phyloP scores from a whole-genome alignment of 2,113 vertebrate genomes.

The Petaurus breviceps region DNA sequence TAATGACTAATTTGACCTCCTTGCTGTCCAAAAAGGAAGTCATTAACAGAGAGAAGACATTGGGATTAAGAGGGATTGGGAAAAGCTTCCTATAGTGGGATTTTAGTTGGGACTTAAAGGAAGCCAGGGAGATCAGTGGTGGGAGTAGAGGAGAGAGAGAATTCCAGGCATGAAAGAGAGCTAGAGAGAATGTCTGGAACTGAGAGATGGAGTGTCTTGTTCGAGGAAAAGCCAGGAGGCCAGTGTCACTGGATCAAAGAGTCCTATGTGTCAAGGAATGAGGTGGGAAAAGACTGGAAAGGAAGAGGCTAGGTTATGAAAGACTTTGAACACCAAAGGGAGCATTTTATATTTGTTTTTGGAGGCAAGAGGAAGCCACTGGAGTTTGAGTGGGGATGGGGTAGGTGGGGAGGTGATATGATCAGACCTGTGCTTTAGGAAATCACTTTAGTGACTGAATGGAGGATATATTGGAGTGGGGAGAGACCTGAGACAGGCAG shows the following conservation, averaged over 20 bases:
- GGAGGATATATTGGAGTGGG: neutral
- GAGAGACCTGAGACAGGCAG: neutral
- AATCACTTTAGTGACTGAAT: neutral
- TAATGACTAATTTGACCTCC: no score
- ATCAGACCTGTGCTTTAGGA: neutral
- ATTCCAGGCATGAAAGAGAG: neutral
- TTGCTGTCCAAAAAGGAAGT: neutral
- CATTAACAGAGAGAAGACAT: neutral
- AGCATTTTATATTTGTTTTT: neutral
- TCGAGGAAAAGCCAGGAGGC: neutral
- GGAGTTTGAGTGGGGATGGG: neutral
- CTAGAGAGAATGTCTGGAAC: no score
- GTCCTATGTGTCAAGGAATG: neutral
- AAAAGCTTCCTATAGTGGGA: neutral
- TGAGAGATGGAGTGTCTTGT: no score
- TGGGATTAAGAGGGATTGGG: neutral
- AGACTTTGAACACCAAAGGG: neutral
- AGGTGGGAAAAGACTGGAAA: neutral
- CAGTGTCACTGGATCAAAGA: no score
- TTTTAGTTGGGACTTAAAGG: neutral
- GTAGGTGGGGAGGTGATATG: no score
- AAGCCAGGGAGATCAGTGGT: neutral
- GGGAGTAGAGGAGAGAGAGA: neutral
- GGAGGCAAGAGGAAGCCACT: neutral
- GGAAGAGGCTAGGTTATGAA: no score